These are phyloP conservation scores for Merluccius polli DNA, from an alignment of 2,797 vertebrate genomes.

Conservation along the genomic window DNA sequence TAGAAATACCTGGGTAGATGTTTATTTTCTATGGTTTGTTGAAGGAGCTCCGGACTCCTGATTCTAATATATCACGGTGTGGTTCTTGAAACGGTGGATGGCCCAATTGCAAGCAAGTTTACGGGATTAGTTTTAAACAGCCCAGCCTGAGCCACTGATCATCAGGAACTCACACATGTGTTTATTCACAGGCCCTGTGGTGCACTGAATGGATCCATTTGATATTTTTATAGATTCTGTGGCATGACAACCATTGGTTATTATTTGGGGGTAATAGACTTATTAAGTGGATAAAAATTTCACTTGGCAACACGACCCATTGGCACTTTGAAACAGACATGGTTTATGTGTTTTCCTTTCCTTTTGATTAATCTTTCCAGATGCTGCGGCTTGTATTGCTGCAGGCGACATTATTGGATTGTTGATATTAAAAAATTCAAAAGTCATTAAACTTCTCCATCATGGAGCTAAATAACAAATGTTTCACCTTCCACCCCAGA, in stretches of 20 bases:
- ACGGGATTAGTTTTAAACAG: background rate
- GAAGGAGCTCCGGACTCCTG: background rate
- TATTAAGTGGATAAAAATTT: constrained; percentile 32
- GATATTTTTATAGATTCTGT: constrained; percentile 18
- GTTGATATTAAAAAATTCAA: constrained; percentile 45
- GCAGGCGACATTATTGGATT: constrained; percentile 33
- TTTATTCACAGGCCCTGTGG: background rate
- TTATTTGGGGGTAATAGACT: constrained; percentile 16
- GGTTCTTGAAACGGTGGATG: background rate
- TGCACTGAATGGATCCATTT: background rate
- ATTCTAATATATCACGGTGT: background rate
- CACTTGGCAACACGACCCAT: constrained; percentile 26
- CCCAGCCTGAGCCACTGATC: background rate
- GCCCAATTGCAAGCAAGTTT: background rate
- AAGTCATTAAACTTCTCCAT: constrained; percentile 17
- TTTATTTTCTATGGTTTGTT: background rate
- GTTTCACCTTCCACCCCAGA: constrained; percentile 26
- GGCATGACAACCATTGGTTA: constrained; percentile 14
- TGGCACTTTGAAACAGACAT: constrained; percentile 33
- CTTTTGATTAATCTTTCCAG: constrained; percentile 52
- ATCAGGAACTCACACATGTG: background rate
- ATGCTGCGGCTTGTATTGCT: constrained; percentile 43
- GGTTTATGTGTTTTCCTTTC: constrained; percentile 41
- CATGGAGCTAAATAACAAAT: constrained; percentile 19
- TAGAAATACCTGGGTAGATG: background rate